Evolutionary conservation across 2,113 vertebrate species (phyloP), one percentile per base, ranked within the genome.

Genomic region (Heloderma charlesbogerti): DNA sequence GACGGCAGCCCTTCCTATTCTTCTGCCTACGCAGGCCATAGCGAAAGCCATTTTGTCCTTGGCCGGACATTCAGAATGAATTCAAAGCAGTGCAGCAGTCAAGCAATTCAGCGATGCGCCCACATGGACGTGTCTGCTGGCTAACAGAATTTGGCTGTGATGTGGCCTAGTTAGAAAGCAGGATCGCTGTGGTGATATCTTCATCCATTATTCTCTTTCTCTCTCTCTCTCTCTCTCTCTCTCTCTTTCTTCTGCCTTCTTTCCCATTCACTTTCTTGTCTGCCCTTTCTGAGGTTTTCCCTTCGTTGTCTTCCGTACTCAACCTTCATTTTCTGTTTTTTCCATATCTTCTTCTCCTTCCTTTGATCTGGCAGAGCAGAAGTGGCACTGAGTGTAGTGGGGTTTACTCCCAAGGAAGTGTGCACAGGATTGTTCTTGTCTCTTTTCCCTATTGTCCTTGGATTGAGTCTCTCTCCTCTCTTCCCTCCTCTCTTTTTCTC

Each of bases 81-180:
- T 29, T 20, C 2, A 45, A 3, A 71, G 3, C 0, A 0, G 1
- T 18, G 15, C 6, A 2, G 57, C 16, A 10, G 79, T 37, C 1
- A 27, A 18, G 16, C 0, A 22, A 51, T 5, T 13, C 77, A 20
- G 34, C 6, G 15, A 34, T 48, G 40, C 16, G 31, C 1, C 75
- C 0, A 7, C n/a, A 1, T 9, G 27, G 34, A 8, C 2, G 31
- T n/a, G 29, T 66, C 71, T 20, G 27, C 3, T 43, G 10, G 74
- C 84, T 45, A 0, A 1, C 31, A 3, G 1, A 18, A 3, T 63
- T 34, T 6, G 0, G 8, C 45, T 5, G 25, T 0, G 0, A 0
- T 0, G 1, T 51, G 1, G 1, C 72, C 43, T 0, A 60, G 13
- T 60, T 40, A 34, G 27, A 63, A 80, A 16, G 31, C 7, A 2